Conservation (phyloP, 2,888 invertebrate genomes). For the Cacoxenus indagator region DNA sequence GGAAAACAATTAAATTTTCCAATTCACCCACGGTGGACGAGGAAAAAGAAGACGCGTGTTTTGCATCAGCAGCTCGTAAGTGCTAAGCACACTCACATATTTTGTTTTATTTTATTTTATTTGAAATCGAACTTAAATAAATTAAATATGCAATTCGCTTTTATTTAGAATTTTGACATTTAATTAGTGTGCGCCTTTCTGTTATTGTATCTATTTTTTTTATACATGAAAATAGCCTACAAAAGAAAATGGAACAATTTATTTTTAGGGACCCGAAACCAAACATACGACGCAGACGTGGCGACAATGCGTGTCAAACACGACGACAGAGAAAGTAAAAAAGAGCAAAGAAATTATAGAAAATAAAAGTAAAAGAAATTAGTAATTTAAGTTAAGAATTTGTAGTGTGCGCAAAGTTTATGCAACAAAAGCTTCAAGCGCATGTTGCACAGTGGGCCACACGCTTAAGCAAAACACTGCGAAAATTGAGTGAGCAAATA, state of each 20-base stretch:
- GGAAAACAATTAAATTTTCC: no score
- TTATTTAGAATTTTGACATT: constrained; percentile 57
- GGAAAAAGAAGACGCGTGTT: no score
- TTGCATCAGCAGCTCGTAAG: no score
- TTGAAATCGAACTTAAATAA: constrained; percentile 35
- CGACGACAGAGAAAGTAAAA: neutral
- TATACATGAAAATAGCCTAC: constrained; percentile 1
- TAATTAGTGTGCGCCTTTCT: constrained; percentile 47
- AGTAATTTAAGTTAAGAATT: neutral
- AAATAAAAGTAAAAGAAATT: constrained; percentile 14
- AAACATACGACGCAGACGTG: neutral
- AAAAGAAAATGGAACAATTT: constrained; percentile 6
- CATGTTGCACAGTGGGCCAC: constrained; percentile 4
- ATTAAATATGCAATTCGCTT: constrained; percentile 44
- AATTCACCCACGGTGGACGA: no score
- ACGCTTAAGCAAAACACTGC: neutral
- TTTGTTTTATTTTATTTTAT: neutral
- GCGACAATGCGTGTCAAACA: constrained; percentile 4
- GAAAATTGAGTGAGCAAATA: neutral
- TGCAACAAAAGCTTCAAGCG: constrained; percentile 12
- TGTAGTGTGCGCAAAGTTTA: constrained; percentile 5
- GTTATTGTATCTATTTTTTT: neutral
- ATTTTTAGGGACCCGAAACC: neutral
- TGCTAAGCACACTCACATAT: neutral
- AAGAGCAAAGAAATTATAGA: neutral